Evolutionary conservation across 1,140 invertebrate species (phyloP).

Genomic region (Telenomus remus): DNA sequence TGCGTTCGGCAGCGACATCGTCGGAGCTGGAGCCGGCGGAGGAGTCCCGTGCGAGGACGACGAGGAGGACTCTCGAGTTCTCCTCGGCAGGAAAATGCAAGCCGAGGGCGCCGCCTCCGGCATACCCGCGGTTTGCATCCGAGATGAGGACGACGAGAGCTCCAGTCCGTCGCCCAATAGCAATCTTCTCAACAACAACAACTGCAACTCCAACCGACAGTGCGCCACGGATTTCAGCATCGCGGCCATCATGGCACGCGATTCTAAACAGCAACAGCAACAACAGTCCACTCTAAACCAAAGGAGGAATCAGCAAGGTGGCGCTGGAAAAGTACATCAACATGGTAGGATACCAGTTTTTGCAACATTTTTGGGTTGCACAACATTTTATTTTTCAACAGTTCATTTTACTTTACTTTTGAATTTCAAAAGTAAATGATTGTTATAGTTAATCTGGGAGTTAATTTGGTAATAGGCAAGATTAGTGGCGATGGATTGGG

Average conservation of each 20-base stretch:
- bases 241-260: constrained; percentile 92
- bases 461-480: too few species aligned
- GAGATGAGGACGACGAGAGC: constrained; percentile 67
- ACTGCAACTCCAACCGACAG: constrained; percentile 74
- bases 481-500: too few species aligned
- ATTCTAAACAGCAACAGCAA: constrained; percentile 77
- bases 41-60: constrained; percentile 73
- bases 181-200: constrained; percentile 70
- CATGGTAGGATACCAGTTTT: too few species aligned
- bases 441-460: too few species aligned
- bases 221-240: constrained; percentile 94
- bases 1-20: constrained; percentile 70
- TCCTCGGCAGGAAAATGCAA: constrained; percentile 76
- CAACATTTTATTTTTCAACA: too few species aligned
- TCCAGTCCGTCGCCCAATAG: constrained; percentile 71
- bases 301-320: constrained; percentile 65
- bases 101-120: constrained; percentile 67
- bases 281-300: constrained; percentile 52
- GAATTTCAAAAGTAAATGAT: too few species aligned
- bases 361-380: constrained; percentile 19
- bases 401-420: too few species aligned
- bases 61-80: constrained; percentile 76
- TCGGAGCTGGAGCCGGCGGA: constrained; percentile 67
- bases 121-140: constrained; percentile 61
- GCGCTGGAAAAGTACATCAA: constrained; percentile 68